Evolutionary conservation across 2,888 invertebrate species (phyloP), one percentile per base, ranked within the genome.

Genomic region (Melikaiella ostensackeni): DNA sequence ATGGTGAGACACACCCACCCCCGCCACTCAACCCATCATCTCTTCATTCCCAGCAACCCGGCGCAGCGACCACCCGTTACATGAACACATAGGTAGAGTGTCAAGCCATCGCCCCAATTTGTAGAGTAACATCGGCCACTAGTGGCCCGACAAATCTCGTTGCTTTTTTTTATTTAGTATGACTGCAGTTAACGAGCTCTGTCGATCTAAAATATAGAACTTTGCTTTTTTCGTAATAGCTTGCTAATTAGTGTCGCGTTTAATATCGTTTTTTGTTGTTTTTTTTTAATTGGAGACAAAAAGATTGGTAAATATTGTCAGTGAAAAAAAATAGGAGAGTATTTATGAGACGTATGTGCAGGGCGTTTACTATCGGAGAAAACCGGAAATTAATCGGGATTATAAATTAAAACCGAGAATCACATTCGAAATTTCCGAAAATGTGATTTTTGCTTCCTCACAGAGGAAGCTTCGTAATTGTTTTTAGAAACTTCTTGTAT

Each of bases 61-160:
- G 33, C 7, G 30, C 16, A 24, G 27, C 19, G 66, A 66, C 46
- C 66, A 66, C 21, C 42, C 66, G 66, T 66, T 66, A 66, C 66
- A 66, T 66, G 42, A 42, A 66, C 27, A 46, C 42, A 66, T 66
- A 64, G 38, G 24, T 38, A 38, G 42, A 19, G 66, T 66, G 46
- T 66, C 66, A 66, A 66, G 27, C 42, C 46, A 42, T 66, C 66
- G 46, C 13, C 19, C 66, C 66, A 66, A 66, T 66, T 66, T 66
- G 66, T 66, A 46, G 66, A 24, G 66, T 27, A 66, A 66, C 66
- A 46, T 66, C 42, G 46, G 24, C 66, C 66, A 42, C 27, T 27
- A 42, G 66, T 66, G 42, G 42, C 66, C 66, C 27, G 66, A 46
- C 66, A 66, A 66, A 66, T 66, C 46, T 42, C 46, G 3, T 42